Conservation (phyloP, 2,888 invertebrate species). For the Invenusta paracnida region DNA sequence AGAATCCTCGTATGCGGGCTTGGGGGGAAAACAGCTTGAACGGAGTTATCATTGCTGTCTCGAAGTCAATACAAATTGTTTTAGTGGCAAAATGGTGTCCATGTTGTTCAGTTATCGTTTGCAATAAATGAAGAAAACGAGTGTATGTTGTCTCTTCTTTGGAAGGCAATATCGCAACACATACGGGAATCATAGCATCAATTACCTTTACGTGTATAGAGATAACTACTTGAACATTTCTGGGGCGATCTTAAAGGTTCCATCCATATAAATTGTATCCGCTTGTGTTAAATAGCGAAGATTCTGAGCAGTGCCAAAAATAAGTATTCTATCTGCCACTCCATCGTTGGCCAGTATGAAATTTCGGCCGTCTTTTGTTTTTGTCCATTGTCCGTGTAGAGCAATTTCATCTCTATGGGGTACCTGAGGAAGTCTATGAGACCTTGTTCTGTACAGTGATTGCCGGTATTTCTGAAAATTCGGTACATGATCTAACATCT, state of each 20-base stretch:
- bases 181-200: conserved; percentile 5
- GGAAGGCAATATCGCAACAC: conserved; percentile 17
- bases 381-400: conserved; percentile 25
- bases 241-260: conserved; percentile 20
- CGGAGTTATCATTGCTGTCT: too few species aligned
- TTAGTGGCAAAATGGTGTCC: background rate
- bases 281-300: conserved; percentile 10
- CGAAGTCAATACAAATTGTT: background rate
- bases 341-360: background rate
- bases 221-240: conserved; percentile 17
- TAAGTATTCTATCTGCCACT: conserved; percentile 3
- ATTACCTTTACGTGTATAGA: conserved; percentile 28
- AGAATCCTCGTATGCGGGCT: background rate
- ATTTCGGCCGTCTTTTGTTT: conserved; percentile 6
- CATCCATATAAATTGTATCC: conserved; percentile 12
- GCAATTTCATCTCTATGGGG: conserved; percentile 16
- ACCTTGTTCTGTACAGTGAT: conserved; percentile 12
- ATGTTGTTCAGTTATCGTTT: conserved; percentile 19
- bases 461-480: conserved; percentile 18
- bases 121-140: conserved; percentile 23
- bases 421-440: conserved; percentile 14
- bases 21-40: background rate
- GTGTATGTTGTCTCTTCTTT: conserved; percentile 16
- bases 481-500: conserved; percentile 22
- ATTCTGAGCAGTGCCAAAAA: conserved; percentile 20